phyloP scores from a whole-genome alignment of 2,797 vertebrate species.

The Antrozous pallidus region DNA sequence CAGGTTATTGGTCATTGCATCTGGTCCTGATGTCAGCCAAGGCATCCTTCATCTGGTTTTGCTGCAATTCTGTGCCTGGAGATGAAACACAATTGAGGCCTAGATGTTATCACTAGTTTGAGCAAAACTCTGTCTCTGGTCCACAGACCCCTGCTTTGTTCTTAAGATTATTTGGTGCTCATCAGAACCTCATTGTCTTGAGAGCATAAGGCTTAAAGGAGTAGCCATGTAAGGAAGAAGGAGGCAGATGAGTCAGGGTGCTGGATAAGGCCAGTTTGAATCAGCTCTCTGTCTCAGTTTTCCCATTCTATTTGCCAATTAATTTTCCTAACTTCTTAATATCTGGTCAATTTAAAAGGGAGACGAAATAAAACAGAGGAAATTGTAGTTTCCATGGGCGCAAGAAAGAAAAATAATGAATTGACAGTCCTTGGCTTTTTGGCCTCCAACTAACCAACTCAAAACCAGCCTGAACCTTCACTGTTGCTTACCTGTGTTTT shows the following conservation, averaged over 20 bases:
- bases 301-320: background rate
- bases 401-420: background rate
- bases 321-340: background rate
- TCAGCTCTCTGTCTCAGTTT: background rate
- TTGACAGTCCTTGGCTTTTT: rapidly evolving
- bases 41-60: background rate
- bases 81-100: background rate
- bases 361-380: background rate
- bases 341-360: background rate
- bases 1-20: background rate
- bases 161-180: no score
- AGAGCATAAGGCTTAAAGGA: background rate
- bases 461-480: background rate
- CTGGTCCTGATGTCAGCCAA: background rate
- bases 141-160: no score
- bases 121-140: no score
- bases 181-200: background rate
- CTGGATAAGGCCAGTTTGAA: background rate
- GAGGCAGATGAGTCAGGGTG: background rate
- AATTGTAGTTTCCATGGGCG: background rate
- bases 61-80: background rate
- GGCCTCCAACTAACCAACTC: background rate
- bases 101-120: no score
- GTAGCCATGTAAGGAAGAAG: background rate
- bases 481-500: background rate